Evolutionary conservation across 2,888 invertebrate species (phyloP).

Genomic region (Cantharis flavilabris): DNA sequence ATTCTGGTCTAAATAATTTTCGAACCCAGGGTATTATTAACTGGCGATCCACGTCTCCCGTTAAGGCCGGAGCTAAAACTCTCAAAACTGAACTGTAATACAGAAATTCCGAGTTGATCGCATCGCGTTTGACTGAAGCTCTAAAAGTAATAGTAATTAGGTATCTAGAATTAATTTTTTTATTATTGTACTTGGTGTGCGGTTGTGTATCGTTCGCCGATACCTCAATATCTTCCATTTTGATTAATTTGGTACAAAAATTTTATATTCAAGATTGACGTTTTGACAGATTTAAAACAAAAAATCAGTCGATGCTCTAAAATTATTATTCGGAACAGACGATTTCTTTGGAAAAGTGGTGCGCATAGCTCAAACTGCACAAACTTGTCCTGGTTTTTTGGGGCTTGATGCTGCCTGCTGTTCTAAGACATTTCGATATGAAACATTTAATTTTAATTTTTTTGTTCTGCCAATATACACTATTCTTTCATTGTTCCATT

Average conservation of each 20-base stretch:
- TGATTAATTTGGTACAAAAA: neutral
- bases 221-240: neutral
- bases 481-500: too few species aligned
- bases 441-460: too few species aligned
- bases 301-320: neutral
- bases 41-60: conserved; percentile 48
- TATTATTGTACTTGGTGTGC: neutral
- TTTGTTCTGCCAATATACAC: too few species aligned
- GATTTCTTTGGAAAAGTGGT: too few species aligned
- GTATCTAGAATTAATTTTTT: neutral
- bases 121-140: conserved; percentile 41
- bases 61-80: conserved; percentile 53
- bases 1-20: conserved; percentile 58
- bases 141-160: neutral
- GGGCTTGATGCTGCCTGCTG: too few species aligned
- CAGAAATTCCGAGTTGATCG: conserved; percentile 57
- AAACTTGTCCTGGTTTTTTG: too few species aligned
- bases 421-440: too few species aligned
- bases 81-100: conserved; percentile 57
- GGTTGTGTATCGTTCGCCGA: neutral
- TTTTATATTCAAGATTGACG: neutral
- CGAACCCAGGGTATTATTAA: conserved; percentile 55
- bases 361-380: too few species aligned
- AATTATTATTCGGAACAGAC: neutral
- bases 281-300: neutral